Percentiles rank a stretch among this genome's conserved stretches.
These are phyloP conservation scores for Acinonyx jubatus DNA, from an alignment of 2,113 vertebrate genomes.

Conservation along the genomic window DNA sequence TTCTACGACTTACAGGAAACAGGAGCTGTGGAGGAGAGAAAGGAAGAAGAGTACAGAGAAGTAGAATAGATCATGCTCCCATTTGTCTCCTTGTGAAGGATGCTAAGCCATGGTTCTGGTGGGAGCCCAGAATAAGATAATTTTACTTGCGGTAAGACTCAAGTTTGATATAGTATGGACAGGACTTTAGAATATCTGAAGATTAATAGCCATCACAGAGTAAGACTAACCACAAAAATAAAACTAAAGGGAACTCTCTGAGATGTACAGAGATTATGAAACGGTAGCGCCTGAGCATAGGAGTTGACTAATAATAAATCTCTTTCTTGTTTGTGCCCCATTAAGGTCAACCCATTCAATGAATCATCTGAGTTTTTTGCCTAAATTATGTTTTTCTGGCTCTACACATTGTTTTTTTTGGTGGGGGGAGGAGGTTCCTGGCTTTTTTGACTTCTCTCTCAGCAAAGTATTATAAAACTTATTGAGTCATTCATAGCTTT, in stretches of 20 bases:
- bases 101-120: neutral
- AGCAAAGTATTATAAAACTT: neutral
- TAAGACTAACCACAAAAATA: neutral
- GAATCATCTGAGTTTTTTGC: neutral
- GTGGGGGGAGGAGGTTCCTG: neutral
- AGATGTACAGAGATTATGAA: neutral
- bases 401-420: neutral
- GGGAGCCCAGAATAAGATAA: neutral
- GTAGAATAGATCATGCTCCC: neutral
- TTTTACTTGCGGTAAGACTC: neutral
- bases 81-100: neutral
- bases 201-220: neutral
- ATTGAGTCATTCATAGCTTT: neutral
- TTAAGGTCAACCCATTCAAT: neutral
- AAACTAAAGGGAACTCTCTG: neutral
- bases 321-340: neutral
- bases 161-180: neutral
- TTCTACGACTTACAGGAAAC: neutral
- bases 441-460: neutral
- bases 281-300: neutral
- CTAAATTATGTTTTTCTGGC: neutral
- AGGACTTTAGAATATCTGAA: neutral
- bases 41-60: neutral
- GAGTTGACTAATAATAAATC: neutral
- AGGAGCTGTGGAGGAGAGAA: neutral